phyloP scores from a whole-genome alignment of 1,140 invertebrate genomes.

The Maconellicoccus hirsutus region DNA sequence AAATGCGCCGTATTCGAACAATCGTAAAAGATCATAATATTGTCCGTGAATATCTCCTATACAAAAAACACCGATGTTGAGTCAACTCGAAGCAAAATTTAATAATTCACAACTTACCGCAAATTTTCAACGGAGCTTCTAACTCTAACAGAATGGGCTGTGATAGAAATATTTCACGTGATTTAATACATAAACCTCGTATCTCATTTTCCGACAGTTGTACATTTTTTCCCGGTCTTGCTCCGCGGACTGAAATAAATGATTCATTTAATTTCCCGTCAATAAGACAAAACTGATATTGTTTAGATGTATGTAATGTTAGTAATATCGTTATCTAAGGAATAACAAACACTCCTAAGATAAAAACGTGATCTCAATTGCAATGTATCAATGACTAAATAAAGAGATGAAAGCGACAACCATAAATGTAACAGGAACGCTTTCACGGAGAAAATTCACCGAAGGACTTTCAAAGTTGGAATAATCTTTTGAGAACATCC shows the following conservation, averaged over 20 bases:
- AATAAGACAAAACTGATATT: no score
- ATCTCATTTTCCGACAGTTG: constrained; percentile 61
- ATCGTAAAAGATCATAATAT: constrained; percentile 80
- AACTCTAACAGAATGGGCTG: constrained; percentile 53
- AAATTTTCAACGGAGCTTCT: constrained; percentile 48
- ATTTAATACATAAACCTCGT: constrained; percentile 32
- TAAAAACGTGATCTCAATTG: no score
- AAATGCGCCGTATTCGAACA: constrained; percentile 96
- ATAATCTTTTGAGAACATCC: no score
- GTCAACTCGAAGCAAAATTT: constrained; percentile 42
- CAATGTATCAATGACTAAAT: no score
- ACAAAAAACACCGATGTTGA: constrained; percentile 30
- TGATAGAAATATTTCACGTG: constrained; percentile 54
- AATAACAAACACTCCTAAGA: no score
- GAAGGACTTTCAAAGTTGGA: no score
- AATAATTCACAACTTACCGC: constrained; percentile 47
- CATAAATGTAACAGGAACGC: no score
- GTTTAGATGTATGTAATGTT: no score
- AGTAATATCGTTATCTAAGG: no score
- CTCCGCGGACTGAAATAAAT: constrained; percentile 43
- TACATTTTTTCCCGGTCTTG: constrained; percentile 59
- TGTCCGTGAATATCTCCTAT: constrained; percentile 92
- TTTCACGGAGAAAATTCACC: no score
- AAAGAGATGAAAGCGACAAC: no score
- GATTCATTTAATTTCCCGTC: background rate